Percentiles rank a stretch among this genome's conserved stretches.
Conservation (phyloP, 2,888 invertebrate species). For the Conus canariensis region DNA sequence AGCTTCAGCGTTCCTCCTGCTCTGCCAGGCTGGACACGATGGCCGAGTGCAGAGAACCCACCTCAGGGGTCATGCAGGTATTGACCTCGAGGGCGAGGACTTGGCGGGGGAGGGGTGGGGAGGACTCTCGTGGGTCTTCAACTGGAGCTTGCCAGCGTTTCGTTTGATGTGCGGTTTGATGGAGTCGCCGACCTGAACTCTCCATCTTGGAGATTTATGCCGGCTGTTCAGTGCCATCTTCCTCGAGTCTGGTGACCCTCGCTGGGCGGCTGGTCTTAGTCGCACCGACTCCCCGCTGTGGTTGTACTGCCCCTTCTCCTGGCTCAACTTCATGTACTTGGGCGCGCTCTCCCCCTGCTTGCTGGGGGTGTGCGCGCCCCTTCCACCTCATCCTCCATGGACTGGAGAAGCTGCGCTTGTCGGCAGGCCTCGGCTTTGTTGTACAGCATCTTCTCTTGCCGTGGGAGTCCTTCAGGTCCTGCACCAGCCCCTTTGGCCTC, state of each 20-base stretch:
- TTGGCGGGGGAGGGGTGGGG: not conserved
- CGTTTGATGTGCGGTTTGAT: not conserved
- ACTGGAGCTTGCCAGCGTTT: not conserved
- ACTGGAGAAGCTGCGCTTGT: not conserved
- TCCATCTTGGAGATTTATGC: not conserved
- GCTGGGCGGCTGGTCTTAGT: too few relatives aligned
- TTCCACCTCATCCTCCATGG: not conserved
- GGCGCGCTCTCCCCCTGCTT: not conserved
- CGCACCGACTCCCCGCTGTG: too few relatives aligned
- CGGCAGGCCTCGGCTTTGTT: conserved; percentile 7
- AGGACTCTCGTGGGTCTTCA: not conserved
- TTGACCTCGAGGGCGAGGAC: conserved; percentile 14
- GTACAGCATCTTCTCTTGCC: conserved; percentile 16
- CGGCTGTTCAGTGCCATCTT: not conserved
- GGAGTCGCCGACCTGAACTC: not conserved
- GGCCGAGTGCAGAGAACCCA: not conserved
- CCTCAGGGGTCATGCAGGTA: not conserved
- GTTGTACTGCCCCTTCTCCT: not conserved
- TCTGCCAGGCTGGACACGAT: not conserved
- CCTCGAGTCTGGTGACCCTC: not conserved
- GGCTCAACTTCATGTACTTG: not conserved
- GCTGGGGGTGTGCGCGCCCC: not conserved
- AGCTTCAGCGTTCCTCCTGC: not conserved
- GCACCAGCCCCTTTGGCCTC: conserved; percentile 7
- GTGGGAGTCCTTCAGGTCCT: conserved; percentile 23